phyloP scores from a whole-genome alignment of 1,140 invertebrate species.

The Arion vulgaris region DNA sequence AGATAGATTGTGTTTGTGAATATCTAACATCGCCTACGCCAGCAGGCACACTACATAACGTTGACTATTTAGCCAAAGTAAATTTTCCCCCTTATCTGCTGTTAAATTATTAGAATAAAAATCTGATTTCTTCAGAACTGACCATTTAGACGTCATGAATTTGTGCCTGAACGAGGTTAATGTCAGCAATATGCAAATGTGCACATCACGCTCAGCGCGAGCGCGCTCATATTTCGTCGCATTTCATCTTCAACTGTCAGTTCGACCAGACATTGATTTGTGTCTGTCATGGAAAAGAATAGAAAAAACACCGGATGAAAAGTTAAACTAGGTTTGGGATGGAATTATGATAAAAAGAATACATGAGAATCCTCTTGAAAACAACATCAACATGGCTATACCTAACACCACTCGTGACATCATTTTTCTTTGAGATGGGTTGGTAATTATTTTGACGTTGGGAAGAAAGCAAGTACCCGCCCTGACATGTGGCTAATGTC shows the following conservation, averaged over 20 bases:
- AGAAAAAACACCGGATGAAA: neutral
- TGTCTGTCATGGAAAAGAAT: neutral
- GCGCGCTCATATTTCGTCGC: neutral
- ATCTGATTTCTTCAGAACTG: neutral
- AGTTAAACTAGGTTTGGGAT: neutral
- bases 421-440: neutral
- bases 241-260: neutral
- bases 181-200: slow-evolving; percentile 4
- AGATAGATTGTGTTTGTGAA: no score
- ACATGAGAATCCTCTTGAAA: neutral
- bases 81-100: no score
- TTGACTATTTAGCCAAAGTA: no score
- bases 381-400: neutral
- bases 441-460: slow-evolving; percentile 42
- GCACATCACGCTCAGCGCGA: neutral
- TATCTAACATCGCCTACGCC: no score
- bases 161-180: neutral
- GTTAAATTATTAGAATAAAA: neutral
- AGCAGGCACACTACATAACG: no score
- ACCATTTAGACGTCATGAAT: neutral
- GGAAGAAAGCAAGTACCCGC: slow-evolving; percentile 27
- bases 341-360: neutral
- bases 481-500: slow-evolving; percentile 32
- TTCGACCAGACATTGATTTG: neutral
- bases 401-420: neutral